These are phyloP conservation scores for Cheumatopsyche charites DNA, from an alignment of 1,140 invertebrate genomes.

Conservation along the genomic window DNA sequence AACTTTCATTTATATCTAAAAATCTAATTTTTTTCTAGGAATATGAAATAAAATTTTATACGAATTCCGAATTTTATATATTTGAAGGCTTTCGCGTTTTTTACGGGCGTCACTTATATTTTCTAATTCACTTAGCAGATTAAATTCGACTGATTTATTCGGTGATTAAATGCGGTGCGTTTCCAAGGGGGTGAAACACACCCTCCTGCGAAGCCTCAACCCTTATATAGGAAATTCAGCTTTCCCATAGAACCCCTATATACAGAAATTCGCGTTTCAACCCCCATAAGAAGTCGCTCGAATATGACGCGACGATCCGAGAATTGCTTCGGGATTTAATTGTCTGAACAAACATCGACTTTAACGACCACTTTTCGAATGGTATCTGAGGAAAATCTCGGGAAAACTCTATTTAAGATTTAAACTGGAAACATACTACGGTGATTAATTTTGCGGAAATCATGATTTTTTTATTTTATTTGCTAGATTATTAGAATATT, in stretches of 20 bases:
- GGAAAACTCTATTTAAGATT: constrained; percentile 17
- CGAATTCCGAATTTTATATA: too few species aligned
- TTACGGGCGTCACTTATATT: constrained; percentile 38
- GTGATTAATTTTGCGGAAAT: too few species aligned
- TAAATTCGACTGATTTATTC: constrained; percentile 49
- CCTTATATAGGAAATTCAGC: neutral
- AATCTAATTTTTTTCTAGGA: too few species aligned
- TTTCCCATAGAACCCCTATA: neutral
- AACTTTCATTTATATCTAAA: too few species aligned
- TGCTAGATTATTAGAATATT: neutral
- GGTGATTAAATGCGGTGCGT: constrained; percentile 47
- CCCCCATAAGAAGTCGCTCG: constrained; percentile 39
- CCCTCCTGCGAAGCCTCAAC: neutral
- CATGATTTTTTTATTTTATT: constrained; percentile 24
- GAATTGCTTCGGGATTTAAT: constrained; percentile 48
- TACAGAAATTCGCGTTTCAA: constrained; percentile 25
- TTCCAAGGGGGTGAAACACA: neutral
- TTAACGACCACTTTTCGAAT: neutral
- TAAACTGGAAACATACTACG: too few species aligned
- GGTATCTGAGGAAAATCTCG: neutral
- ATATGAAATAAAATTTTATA: too few species aligned
- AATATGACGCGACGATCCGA: constrained; percentile 44
- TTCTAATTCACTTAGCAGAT: constrained; percentile 50
- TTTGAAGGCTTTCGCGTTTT: constrained; percentile 23
- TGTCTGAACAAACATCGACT: constrained; percentile 43